These are phyloP conservation scores for Ichneumoninae sp. DNA, from an alignment of 2,888 invertebrate genomes.

Conservation along the genomic window DNA sequence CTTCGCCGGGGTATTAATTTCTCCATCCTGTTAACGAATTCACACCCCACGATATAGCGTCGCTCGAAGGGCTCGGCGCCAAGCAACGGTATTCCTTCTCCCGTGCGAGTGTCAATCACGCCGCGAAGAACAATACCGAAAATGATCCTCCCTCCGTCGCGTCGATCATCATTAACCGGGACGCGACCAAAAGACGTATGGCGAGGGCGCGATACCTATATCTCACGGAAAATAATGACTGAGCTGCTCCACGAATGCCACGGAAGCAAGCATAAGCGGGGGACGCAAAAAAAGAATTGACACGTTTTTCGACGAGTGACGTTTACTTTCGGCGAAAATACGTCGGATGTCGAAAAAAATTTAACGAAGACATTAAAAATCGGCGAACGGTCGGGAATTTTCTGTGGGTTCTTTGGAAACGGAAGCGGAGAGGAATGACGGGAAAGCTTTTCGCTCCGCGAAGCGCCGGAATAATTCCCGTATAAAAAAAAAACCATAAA, in stretches of 20 bases:
- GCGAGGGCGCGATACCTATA: neutral
- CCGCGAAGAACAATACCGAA: constrained; percentile 71
- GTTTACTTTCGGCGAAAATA: neutral
- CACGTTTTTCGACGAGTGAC: neutral
- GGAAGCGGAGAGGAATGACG: neutral
- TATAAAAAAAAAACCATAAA: neutral
- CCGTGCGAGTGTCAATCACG: constrained; percentile 72
- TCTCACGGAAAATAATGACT: neutral
- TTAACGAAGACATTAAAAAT: constrained; percentile 1
- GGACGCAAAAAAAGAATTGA: neutral
- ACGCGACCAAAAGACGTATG: constrained; percentile 14
- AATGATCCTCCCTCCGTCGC: constrained; percentile 2
- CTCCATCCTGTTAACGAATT: constrained; percentile 75
- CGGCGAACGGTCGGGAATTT: neutral
- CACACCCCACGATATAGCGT: constrained; percentile 23
- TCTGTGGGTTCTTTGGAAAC: neutral
- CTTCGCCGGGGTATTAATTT: constrained; percentile 74
- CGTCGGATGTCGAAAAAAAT: neutral
- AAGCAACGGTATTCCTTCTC: constrained; percentile 48
- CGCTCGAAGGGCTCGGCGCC: constrained; percentile 26
- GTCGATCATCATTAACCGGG: constrained; percentile 50
- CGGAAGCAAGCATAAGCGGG: neutral
- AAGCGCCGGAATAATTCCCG: neutral
- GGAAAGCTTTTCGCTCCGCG: neutral
- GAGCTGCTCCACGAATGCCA: neutral